A percentile compares a stretch with the other conserved stretches of the same genome.
These are phyloP conservation scores for Rhipidura dahli DNA, from an alignment of 2,113 vertebrate genomes.

Conservation along the genomic window DNA sequence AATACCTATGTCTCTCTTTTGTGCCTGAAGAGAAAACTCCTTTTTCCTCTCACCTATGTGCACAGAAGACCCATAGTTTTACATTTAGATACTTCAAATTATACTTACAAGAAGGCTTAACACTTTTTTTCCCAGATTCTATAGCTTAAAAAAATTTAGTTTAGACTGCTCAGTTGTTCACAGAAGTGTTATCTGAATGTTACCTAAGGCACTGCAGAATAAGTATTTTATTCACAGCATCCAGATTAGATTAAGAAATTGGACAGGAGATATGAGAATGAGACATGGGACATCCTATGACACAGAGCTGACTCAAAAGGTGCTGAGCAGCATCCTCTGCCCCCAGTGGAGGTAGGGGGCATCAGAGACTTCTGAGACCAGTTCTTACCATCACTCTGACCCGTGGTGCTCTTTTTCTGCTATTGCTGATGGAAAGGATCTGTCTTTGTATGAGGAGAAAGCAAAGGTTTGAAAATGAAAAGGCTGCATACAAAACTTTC, in stretches of 20 bases:
- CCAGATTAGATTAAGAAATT: not conserved
- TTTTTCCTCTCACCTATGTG: not conserved
- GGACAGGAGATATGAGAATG: not conserved
- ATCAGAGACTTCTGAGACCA: not conserved
- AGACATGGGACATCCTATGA: not conserved
- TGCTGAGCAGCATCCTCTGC: not conserved
- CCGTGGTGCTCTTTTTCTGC: not conserved
- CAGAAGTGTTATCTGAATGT: not conserved
- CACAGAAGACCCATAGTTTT: not conserved
- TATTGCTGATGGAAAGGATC: not conserved
- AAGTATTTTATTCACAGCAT: not conserved
- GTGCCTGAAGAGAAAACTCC: not conserved
- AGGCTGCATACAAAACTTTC: not conserved
- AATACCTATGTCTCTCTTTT: not conserved
- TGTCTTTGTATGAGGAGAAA: not conserved
- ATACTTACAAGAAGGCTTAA: not conserved
- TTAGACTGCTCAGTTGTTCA: not conserved
- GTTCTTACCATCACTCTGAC: not conserved
- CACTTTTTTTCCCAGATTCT: not conserved
- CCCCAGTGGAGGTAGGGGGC: not conserved
- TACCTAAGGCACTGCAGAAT: not conserved
- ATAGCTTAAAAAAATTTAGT: not conserved
- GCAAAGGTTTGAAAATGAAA: not conserved
- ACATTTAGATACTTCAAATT: not conserved
- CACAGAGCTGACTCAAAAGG: not conserved